Evolutionary conservation across 2,888 invertebrate genomes (phyloP), one percentile per base, ranked within the genome.

Genomic region (Auanema sp.): DNA sequence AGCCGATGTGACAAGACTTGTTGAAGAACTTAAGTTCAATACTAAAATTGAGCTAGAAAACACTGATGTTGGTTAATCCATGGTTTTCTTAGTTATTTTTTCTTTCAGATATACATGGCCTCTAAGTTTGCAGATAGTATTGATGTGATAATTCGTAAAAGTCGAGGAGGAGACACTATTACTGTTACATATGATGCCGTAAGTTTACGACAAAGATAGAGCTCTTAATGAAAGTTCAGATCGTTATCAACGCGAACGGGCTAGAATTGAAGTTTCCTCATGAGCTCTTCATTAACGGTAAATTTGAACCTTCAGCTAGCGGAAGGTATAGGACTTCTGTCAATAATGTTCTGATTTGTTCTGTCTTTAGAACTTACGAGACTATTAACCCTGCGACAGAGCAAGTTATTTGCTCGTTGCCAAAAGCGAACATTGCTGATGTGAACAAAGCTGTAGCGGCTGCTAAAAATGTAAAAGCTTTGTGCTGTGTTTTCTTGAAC

Each of bases 1-100:
- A 8, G 96, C 97, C 93, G 96, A 97, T 84, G 94, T 96, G 1
- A 93, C 95, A 0, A 87, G 89, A 87, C 88, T 96, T 57, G 90
- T 96, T 0, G 96, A 96, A 85, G 95, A 96, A 86, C 89, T 94
- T 59, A 78, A 77, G 54, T 72, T 70, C 64, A 68, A 73, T 50
- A 73, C 74, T 68, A 85, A 83, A n/a, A 85, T 93, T 0, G 89
- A 90, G 56, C 83, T 97, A 11, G 90, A 91, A 81, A 93, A 93
- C 82, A 92, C 92, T 80, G 91, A 81, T 60, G 79, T 77, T 23
- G 57, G 69, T 49, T 50, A 33, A 33, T 14, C 56, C 33, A 12
- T 43, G 33, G 16, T n/a, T 56, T 33, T 33, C 14, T 56, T 33
- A 56, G 16, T 43, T 33, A 44, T 57, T 5, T 57, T 12, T 33